Evolutionary conservation across 2,797 vertebrate genomes (phyloP).

Genomic region (Hydrolagus colliei): DNA sequence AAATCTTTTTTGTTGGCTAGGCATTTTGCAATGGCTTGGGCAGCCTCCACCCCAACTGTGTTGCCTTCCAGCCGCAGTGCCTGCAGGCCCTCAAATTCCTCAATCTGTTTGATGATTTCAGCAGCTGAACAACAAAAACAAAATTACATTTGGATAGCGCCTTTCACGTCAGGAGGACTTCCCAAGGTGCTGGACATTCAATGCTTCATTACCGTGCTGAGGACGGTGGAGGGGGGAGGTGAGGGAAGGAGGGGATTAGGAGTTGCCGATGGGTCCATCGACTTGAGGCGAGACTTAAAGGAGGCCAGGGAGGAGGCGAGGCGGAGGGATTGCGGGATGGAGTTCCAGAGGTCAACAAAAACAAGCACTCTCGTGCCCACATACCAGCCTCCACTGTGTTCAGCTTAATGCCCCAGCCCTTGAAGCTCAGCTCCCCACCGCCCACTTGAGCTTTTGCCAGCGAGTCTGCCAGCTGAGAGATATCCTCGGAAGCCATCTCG

Average conservation of each 20-base stretch:
- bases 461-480: constrained; percentile 75
- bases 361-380: constrained; percentile 38
- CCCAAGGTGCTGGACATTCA: not conserved
- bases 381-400: constrained; percentile 84
- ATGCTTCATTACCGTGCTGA: not conserved
- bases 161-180: no score
- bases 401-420: constrained; percentile 85
- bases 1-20: constrained; percentile 79
- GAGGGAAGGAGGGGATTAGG: not conserved
- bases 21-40: constrained; percentile 82
- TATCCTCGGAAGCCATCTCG: constrained; percentile 85
- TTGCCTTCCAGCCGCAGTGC: constrained; percentile 88
- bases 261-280: no score
- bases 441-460: constrained; percentile 80
- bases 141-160: constrained; percentile 7
- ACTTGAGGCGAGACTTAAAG: no score
- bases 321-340: not conserved
- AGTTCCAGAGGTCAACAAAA: not conserved
- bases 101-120: constrained; percentile 81
- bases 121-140: constrained; percentile 57
- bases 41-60: constrained; percentile 86
- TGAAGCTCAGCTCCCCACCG: constrained; percentile 86
- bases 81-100: constrained; percentile 74
- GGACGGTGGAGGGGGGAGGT: not conserved
- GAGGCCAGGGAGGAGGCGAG: no score